These are phyloP conservation scores for Pedionomus torquatus DNA, from an alignment of 2,113 vertebrate species.

Conservation along the genomic window DNA sequence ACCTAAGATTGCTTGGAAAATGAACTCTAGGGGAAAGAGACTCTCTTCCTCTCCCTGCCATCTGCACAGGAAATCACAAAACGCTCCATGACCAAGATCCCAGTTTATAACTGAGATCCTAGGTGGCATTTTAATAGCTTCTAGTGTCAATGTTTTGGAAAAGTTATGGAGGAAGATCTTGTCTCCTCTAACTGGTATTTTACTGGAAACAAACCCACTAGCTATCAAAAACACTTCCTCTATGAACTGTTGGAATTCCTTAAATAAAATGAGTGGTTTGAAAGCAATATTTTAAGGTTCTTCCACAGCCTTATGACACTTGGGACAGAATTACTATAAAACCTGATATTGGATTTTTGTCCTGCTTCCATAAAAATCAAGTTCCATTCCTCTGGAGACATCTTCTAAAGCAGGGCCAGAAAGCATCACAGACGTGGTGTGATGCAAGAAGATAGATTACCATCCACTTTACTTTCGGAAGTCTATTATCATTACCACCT, in stretches of 20 bases:
- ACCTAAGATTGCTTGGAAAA: background rate
- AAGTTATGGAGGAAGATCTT: background rate
- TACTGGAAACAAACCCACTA: background rate
- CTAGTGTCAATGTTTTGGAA: background rate
- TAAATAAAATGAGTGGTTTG: background rate
- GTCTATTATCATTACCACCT: background rate
- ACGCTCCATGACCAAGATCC: background rate
- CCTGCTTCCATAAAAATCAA: background rate
- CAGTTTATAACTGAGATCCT: background rate
- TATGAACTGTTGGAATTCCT: background rate
- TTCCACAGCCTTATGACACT: background rate
- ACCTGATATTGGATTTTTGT: background rate
- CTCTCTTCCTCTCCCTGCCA: fast-evolving
- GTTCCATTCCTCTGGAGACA: background rate
- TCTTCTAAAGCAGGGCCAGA: background rate
- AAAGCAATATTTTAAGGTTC: background rate
- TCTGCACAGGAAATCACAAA: background rate
- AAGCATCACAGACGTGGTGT: background rate
- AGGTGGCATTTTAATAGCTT: background rate
- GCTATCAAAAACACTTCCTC: background rate
- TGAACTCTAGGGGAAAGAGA: background rate
- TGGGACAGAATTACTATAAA: background rate
- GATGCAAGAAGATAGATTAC: background rate
- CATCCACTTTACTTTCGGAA: background rate
- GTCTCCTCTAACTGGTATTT: background rate